These are phyloP conservation scores for Dermolepida albohirtum DNA, from an alignment of 2,888 invertebrate genomes.

Conservation along the genomic window DNA sequence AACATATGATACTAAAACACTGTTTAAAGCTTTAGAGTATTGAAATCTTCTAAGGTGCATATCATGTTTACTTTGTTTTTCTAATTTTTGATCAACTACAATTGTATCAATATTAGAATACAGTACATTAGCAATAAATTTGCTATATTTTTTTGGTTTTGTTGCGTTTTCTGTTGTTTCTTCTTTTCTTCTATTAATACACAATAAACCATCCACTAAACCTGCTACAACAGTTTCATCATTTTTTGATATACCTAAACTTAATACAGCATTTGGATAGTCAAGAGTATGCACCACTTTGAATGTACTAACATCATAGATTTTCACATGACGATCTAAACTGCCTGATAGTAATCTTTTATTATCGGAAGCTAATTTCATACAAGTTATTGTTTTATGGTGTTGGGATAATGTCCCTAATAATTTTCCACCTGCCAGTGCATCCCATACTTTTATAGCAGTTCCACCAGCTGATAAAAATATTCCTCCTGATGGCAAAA, in stretches of 20 bases:
- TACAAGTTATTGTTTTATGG: constrained; percentile 93
- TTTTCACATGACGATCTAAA: constrained; percentile 92
- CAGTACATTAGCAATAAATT: constrained; percentile 61
- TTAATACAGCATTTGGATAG: constrained; percentile 91
- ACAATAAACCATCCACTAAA: constrained; percentile 92
- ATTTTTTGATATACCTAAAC: constrained; percentile 79
- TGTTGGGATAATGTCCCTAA: constrained; percentile 89
- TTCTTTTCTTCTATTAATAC: constrained; percentile 82
- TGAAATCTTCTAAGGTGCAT: constrained; percentile 81
- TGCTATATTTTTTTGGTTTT: constrained; percentile 69
- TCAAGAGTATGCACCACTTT: constrained; percentile 89
- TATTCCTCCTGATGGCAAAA: constrained; percentile 89
- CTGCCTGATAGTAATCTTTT: constrained; percentile 89
- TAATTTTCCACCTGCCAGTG: constrained; percentile 86
- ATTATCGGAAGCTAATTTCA: constrained; percentile 84
- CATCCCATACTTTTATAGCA: constrained; percentile 94
- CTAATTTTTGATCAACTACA: constrained; percentile 63
- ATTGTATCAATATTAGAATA: constrained; percentile 67
- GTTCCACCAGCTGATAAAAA: constrained; percentile 93
- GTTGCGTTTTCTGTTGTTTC: constrained; percentile 60
- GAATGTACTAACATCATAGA: constrained; percentile 89
- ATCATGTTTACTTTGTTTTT: constrained; percentile 74
- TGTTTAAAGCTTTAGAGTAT: constrained; percentile 82
- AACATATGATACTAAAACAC: constrained; percentile 73
- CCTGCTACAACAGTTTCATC: constrained; percentile 92